phyloP scores from a whole-genome alignment of 1,140 invertebrate species.

The Aplysia californica region DNA sequence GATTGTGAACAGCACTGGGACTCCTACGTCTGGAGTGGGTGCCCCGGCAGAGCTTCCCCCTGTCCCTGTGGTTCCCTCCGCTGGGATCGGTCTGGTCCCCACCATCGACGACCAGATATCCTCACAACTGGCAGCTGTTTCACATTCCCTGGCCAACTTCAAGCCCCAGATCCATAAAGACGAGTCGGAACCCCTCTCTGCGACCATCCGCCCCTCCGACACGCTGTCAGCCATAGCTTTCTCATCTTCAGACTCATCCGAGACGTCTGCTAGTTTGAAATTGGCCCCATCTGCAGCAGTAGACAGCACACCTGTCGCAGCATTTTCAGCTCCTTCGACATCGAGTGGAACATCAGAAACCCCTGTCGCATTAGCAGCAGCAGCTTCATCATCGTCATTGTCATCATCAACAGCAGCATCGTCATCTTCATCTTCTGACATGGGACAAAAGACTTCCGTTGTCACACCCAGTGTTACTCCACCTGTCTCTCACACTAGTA shows the following conservation, averaged over 20 bases:
- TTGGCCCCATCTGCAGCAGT: too few relatives aligned
- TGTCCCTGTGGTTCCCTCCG: background rate
- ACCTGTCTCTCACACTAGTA: too few relatives aligned
- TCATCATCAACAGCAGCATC: constrained; percentile 4
- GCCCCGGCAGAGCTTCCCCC: background rate
- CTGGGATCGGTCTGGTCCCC: background rate
- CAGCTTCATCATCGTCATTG: constrained; percentile 16
- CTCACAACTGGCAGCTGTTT: constrained; percentile 18
- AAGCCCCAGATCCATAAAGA: constrained; percentile 4
- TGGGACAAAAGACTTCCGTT: too few relatives aligned
- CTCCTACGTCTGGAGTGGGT: background rate
- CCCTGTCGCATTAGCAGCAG: constrained; percentile 3
- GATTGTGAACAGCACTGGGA: background rate
- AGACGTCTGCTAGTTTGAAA: too few relatives aligned
- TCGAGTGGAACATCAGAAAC: background rate
- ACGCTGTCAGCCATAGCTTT: background rate
- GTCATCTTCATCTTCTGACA: background rate
- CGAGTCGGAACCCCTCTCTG: background rate
- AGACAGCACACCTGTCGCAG: too few relatives aligned
- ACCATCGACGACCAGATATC: constrained; percentile 5
- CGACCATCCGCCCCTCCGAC: background rate
- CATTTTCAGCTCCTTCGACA: background rate
- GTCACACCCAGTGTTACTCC: too few relatives aligned
- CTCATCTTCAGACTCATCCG: constrained; percentile 14
- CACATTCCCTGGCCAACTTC: constrained; percentile 19